Conservation (phyloP, 2,113 vertebrate genomes). For the Sus scrofa region DNA sequence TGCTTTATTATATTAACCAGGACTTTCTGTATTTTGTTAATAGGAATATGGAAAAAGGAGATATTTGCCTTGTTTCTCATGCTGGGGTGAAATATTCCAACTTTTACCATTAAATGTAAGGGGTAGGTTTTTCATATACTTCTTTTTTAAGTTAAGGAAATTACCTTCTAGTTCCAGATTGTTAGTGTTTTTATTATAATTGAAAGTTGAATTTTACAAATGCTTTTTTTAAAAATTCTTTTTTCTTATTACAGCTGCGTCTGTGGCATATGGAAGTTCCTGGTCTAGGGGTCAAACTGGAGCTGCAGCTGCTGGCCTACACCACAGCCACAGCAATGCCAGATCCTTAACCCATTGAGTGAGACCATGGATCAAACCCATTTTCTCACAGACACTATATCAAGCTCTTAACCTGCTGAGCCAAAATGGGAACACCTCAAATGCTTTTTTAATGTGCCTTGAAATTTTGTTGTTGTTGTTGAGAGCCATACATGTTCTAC, state of each 20-base stretch:
- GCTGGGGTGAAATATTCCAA: not conserved
- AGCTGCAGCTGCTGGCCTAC: no score
- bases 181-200: not conserved
- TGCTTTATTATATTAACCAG: no score
- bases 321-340: no score
- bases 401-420: no score
- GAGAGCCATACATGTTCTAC: not conserved
- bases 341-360: no score
- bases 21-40: not conserved
- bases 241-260: no score
- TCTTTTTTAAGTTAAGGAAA: not conserved
- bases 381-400: no score
- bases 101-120: not conserved
- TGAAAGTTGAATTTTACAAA: not conserved
- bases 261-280: no score
- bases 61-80: not conserved
- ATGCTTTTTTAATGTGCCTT: not conserved
- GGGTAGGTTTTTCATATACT: not conserved
- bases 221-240: no score
- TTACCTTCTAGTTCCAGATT: not conserved
- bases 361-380: no score
- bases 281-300: no score
- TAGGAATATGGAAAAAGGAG: accelerated
- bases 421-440: no score
- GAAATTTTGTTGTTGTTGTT: not conserved